These are phyloP conservation scores for Chromoteleia sp. DNA, from an alignment of 2,888 invertebrate genomes.

Conservation along the genomic window DNA sequence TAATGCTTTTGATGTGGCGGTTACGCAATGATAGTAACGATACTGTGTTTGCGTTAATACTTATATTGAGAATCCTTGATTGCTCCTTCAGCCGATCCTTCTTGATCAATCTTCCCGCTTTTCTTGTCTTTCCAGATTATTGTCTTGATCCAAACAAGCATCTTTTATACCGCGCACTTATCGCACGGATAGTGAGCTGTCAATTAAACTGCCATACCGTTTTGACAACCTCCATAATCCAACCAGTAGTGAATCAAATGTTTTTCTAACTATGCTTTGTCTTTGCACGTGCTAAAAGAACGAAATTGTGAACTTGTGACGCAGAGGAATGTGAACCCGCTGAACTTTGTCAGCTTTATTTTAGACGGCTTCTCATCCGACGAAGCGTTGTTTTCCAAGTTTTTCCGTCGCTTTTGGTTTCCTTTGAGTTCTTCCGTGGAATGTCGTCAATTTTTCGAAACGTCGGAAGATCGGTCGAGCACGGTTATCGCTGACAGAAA, in stretches of 20 bases:
- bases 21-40: conserved; percentile 45
- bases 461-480: conserved; percentile 63
- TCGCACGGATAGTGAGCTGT: conserved; percentile 58
- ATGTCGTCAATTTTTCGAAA: conserved; percentile 13
- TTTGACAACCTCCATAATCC: conserved; percentile 57
- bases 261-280: conserved; percentile 69
- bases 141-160: conserved; percentile 52
- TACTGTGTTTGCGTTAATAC: conserved; percentile 38
- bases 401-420: conserved; percentile 28
- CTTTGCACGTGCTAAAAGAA: conserved; percentile 69
- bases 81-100: conserved; percentile 51
- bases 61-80: conserved; percentile 37
- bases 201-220: conserved; percentile 41
- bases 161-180: conserved; percentile 60
- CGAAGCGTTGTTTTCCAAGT: conserved; percentile 23
- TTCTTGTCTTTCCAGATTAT: conserved; percentile 58
- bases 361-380: conserved; percentile 27
- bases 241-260: conserved; percentile 63
- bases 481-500: conserved; percentile 24
- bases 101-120: conserved; percentile 60
- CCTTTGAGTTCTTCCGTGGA: conserved; percentile 22
- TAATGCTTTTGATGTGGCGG: conserved; percentile 58
- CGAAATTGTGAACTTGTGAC: conserved; percentile 32
- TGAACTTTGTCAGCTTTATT: conserved; percentile 31
- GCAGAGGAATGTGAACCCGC: conserved; percentile 25